Evolutionary conservation across 2,797 vertebrate genomes (phyloP).

Genomic region (Falco concolor): DNA sequence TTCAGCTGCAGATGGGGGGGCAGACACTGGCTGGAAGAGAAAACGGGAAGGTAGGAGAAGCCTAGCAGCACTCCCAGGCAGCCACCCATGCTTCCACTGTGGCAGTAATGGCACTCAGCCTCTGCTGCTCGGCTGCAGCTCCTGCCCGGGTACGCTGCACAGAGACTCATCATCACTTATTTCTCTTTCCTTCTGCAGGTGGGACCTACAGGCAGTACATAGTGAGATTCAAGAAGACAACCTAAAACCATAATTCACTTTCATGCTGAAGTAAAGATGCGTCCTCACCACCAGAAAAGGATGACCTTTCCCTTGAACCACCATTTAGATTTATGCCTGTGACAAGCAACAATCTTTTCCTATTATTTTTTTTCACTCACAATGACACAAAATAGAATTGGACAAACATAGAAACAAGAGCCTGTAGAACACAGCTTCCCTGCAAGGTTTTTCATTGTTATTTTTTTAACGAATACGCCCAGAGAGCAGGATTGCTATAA

Average conservation of each 20-base stretch:
- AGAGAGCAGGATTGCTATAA: neutral
- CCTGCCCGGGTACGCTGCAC: rapidly evolving
- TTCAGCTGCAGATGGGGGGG: neutral
- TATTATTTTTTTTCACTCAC: neutral
- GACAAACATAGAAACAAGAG: neutral
- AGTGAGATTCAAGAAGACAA: neutral
- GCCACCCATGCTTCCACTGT: rapidly evolving
- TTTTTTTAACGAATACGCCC: slow-evolving; percentile 3
- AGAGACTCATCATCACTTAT: neutral
- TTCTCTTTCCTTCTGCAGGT: neutral
- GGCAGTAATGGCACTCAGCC: neutral
- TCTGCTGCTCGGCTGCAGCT: neutral
- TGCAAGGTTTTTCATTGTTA: neutral
- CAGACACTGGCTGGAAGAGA: neutral
- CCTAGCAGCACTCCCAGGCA: neutral
- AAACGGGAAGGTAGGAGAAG: neutral
- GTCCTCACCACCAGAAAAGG: neutral
- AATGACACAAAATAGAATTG: neutral
- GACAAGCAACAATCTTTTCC: neutral
- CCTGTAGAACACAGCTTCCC: neutral
- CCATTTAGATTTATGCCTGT: neutral
- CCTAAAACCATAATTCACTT: neutral
- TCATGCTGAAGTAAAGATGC: neutral
- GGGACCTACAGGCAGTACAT: neutral
- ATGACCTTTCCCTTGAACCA: neutral